Percentiles rank a stretch among this genome's conserved stretches.
Evolutionary conservation across 1,140 invertebrate species (phyloP).

Genomic region (Epicauta chinensis): DNA sequence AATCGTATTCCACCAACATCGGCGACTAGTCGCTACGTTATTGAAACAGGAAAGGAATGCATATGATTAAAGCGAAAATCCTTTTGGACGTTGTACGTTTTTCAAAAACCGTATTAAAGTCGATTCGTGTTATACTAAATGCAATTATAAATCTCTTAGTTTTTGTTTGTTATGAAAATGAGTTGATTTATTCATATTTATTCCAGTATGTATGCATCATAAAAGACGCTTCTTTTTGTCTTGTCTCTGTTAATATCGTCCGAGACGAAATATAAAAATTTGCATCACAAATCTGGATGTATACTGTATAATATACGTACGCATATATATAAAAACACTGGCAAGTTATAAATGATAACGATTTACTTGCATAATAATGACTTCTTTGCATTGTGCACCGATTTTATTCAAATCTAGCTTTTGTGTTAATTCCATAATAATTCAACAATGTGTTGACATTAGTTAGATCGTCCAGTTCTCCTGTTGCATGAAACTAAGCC

Average conservation of each 20-base stretch:
- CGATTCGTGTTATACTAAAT: too few relatives aligned
- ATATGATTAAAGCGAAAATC: too few relatives aligned
- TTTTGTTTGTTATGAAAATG: constrained; percentile 29
- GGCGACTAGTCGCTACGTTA: too few relatives aligned
- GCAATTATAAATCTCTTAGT: constrained; percentile 23
- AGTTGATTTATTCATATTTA: constrained; percentile 21
- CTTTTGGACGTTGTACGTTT: too few relatives aligned
- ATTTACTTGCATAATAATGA: constrained; percentile 29
- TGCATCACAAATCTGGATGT: constrained; percentile 24
- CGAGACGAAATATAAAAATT: constrained; percentile 18
- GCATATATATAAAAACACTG: neutral
- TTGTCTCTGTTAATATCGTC: constrained; percentile 23
- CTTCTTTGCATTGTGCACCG: neutral
- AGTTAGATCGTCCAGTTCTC: too few relatives aligned
- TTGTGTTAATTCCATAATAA: too few relatives aligned
- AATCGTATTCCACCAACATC: too few relatives aligned
- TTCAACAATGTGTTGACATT: too few relatives aligned
- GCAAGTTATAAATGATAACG: constrained; percentile 24
- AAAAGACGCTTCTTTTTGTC: constrained; percentile 19
- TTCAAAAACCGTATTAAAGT: too few relatives aligned
- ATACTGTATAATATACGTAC: neutral
- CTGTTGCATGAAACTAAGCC: too few relatives aligned
- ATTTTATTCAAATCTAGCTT: too few relatives aligned
- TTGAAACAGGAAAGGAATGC: too few relatives aligned
- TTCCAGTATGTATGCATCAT: constrained; percentile 4